phyloP scores from a whole-genome alignment of 2,113 vertebrate species.

The Macroglossus sobrinus region DNA sequence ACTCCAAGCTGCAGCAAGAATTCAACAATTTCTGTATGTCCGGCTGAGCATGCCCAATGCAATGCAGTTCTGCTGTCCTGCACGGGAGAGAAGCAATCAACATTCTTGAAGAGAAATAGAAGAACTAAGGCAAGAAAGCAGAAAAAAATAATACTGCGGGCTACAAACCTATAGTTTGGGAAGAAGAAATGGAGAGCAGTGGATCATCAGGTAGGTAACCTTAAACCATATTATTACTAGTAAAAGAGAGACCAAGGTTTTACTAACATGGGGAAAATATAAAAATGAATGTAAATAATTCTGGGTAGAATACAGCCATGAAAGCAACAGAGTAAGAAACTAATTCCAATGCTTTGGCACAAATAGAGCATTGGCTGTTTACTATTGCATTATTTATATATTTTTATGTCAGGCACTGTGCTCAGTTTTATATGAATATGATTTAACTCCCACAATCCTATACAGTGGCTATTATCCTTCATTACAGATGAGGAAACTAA shows the following conservation, averaged over 20 bases:
- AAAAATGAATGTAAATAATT: background rate
- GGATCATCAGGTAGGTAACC: conserved; percentile 51
- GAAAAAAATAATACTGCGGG: background rate
- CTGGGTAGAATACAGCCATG: background rate
- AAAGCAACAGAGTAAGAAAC: conserved; percentile 22
- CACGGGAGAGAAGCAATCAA: background rate
- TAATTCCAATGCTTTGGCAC: background rate
- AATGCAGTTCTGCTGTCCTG: conserved; percentile 92
- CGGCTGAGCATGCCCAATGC: conserved; percentile 98
- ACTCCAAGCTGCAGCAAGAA: conserved; percentile 90
- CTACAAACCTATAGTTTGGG: background rate
- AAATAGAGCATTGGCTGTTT: conserved; percentile 6
- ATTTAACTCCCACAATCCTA: background rate
- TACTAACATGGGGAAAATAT: background rate
- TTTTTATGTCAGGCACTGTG: background rate
- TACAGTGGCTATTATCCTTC: background rate
- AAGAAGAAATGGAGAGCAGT: conserved; percentile 48
- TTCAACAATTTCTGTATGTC: conserved; percentile 89
- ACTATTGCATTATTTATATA: background rate
- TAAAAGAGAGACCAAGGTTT: background rate
- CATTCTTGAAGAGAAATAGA: conserved; percentile 19
- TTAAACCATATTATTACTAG: background rate
- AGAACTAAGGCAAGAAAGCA: conserved; percentile 6
- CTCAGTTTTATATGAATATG: background rate
- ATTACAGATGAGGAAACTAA: conserved; percentile 27